Conservation (phyloP, 1,140 invertebrate genomes). For the Chlorops oryzae region DNA sequence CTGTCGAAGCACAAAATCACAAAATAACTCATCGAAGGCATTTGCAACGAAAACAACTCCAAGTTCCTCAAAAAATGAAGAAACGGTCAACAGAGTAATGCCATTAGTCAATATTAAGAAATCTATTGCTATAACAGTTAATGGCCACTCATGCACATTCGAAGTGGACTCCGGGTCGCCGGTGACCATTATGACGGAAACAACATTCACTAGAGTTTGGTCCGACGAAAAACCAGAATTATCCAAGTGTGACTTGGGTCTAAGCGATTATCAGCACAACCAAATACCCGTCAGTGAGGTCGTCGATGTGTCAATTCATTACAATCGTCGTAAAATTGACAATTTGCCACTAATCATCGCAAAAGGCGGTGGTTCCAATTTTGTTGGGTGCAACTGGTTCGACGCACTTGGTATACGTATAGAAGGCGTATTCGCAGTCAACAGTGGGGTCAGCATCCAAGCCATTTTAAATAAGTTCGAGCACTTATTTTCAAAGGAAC, state of each 20-base stretch:
- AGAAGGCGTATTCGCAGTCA: conserved; percentile 7
- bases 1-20: not conserved
- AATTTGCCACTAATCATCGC: conserved; percentile 14
- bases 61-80: too few species aligned
- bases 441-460: not conserved
- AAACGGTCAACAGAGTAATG: not conserved
- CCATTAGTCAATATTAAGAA: not conserved
- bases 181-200: too few species aligned
- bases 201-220: not conserved
- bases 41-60: too few species aligned
- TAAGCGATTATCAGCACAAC: too few species aligned
- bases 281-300: too few species aligned
- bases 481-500: not conserved
- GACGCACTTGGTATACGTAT: conserved; percentile 14
- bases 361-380: conserved; percentile 7
- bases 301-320: too few species aligned
- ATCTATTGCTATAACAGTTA: not conserved
- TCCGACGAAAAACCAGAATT: too few species aligned
- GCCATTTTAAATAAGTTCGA: not conserved
- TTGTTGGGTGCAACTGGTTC: conserved; percentile 26
- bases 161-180: too few species aligned
- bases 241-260: too few species aligned
- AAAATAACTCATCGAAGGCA: too few species aligned
- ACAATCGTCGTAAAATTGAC: too few species aligned
- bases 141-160: too few species aligned